phyloP scores from a whole-genome alignment of 2,113 vertebrate genomes.

The Phalacrocorax carbo region DNA sequence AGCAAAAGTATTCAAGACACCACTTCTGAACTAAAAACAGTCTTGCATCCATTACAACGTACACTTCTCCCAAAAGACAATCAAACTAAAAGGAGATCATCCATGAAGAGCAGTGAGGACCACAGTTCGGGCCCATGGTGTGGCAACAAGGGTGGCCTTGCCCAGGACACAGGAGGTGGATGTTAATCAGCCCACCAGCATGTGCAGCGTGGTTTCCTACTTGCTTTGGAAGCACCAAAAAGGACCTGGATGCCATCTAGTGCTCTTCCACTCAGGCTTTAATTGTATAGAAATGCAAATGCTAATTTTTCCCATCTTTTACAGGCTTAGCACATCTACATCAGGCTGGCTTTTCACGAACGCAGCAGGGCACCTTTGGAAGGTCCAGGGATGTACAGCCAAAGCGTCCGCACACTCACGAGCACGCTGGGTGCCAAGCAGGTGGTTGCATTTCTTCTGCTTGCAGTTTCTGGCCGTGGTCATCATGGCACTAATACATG shows the following conservation, averaged over 20 bases:
- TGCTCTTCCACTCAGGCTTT: not conserved
- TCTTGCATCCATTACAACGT: not conserved
- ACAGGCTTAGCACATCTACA: not conserved
- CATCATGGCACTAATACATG: not conserved
- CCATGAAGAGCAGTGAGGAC: not conserved
- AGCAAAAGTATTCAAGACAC: not conserved
- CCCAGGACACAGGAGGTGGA: accelerated
- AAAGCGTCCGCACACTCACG: not conserved
- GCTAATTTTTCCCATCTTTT: not conserved
- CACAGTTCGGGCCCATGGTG: accelerated
- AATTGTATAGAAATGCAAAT: not conserved
- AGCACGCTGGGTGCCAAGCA: not conserved
- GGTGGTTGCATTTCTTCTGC: not conserved
- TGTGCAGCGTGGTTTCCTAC: not conserved
- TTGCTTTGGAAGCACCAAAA: not conserved
- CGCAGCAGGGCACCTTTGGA: not conserved
- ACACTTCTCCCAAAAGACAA: not conserved
- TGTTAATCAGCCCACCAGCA: not conserved
- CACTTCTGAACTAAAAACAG: not conserved
- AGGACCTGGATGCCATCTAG: not conserved
- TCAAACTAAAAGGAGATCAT: not conserved
- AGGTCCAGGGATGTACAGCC: not conserved
- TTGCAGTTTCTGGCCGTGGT: not conserved
- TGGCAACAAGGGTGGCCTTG: not conserved
- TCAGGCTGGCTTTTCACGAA: not conserved